Evolutionary conservation across 2,113 vertebrate species (phyloP), one percentile per base, ranked within the genome.

Genomic region (Rhombomys opimus): DNA sequence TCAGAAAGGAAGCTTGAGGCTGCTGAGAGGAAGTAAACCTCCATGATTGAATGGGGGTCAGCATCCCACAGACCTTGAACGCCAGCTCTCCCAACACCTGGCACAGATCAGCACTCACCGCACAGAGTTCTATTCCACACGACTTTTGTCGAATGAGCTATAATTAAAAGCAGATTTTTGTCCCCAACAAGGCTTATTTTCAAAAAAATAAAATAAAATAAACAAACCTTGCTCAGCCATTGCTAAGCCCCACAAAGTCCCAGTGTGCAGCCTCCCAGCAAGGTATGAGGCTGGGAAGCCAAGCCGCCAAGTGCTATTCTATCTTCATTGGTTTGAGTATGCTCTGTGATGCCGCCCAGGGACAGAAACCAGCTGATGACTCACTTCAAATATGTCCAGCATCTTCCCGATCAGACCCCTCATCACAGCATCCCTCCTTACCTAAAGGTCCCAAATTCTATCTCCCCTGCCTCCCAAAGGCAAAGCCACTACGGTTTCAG

Each of bases 31-130:
- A 50, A 30, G 20, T 18, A 68, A 61, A 25, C 32, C 8, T 25
- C 32, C 20, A 20, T 14, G 25, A 38, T 59, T 46, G 22, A 50
- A 0, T 3, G 5, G 32, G 32, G 22, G 73, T 38, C 35, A 80
- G 61, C 14, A 52, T 15, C 38, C 23, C 5, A 32, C 59, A 20
- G 89, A 54, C 38, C n/a, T 15, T 8, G 59, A 63, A 35, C 63
- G 4, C 92, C 50, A 13, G 32, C 57, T 50, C 59, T 70, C 14
- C 38, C 4, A 27, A 20, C 8, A 1, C 5, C 25, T 1, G 0
- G 7, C 4, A 0, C 27, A 0, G 27, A 1, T 35, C 12, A 3
- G 27, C 27, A 52, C 32, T 2, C 1, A 1, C 15, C 23, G 59
- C 27, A 0, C 38, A 10, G 27, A 50, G 0, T 61, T 38, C 76